These are phyloP conservation scores for Sminthurinus signatus DNA, from an alignment of 1,140 invertebrate genomes.

Conservation along the genomic window DNA sequence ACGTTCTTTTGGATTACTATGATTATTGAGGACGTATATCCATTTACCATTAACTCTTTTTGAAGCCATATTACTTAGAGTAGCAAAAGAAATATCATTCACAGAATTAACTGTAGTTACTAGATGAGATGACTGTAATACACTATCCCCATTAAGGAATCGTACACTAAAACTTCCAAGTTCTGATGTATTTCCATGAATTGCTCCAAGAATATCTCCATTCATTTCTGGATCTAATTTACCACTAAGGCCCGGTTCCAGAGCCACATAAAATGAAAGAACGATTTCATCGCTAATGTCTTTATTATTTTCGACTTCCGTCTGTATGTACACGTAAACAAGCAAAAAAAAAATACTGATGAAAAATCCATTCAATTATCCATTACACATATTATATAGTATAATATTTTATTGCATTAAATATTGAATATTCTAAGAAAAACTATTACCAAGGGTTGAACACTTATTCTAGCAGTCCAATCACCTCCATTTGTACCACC, in stretches of 20 bases:
- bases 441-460: slow-evolving; percentile 48
- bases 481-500: slow-evolving; percentile 78
- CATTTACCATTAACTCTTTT: slow-evolving; percentile 14
- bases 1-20: slow-evolving; percentile 7
- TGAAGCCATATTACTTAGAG: slow-evolving; percentile 19
- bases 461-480: slow-evolving; percentile 80
- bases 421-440: too few relatives aligned
- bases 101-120: slow-evolving; percentile 27
- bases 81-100: slow-evolving; percentile 27
- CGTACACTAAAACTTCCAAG: slow-evolving; percentile 68
- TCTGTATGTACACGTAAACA: neutral
- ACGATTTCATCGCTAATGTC: slow-evolving; percentile 42
- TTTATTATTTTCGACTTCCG: slow-evolving; percentile 1
- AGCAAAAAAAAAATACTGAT: neutral
- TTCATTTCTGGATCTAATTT: slow-evolving; percentile 54
- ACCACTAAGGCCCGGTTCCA: slow-evolving; percentile 62
- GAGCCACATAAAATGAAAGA: slow-evolving; percentile 67
- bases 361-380: neutral
- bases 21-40: slow-evolving; percentile 19
- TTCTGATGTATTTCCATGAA: slow-evolving; percentile 67
- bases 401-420: too few relatives aligned
- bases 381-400: too few relatives aligned
- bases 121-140: slow-evolving; percentile 19
- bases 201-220: slow-evolving; percentile 54
- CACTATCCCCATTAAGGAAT: slow-evolving; percentile 36